Percentiles rank a stretch among this genome's conserved stretches.
Conservation (phyloP, 2,888 invertebrate species). For the Adineta ricciae region DNA sequence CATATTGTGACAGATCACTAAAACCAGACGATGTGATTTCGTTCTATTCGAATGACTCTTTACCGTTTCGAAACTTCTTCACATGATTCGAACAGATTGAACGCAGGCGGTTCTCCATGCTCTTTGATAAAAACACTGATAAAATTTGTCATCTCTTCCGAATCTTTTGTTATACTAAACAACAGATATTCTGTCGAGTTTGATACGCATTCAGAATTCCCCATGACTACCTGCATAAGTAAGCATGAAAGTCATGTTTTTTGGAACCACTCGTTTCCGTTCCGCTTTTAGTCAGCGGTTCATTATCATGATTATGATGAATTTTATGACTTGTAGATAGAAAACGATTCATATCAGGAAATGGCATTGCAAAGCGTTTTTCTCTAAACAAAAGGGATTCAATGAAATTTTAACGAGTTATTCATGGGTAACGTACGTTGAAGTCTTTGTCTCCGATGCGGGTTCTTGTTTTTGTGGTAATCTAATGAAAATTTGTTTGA, state of each 20-base stretch:
- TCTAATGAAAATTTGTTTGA: not conserved
- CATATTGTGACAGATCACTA: not conserved
- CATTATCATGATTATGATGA: not conserved
- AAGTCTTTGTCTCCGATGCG: not conserved
- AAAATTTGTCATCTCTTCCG: conserved; percentile 2
- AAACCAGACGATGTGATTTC: not conserved
- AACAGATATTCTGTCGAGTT: not conserved
- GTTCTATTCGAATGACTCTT: not conserved
- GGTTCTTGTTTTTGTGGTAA: not conserved
- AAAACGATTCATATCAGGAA: conserved; percentile 1
- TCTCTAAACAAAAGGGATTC: not conserved
- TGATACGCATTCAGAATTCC: not conserved
- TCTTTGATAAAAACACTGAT: not conserved
- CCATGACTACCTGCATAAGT: conserved; percentile 13
- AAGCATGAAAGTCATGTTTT: conserved; percentile 4
- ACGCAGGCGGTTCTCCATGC: not conserved
- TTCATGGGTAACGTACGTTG: not conserved
- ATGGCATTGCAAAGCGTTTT: conserved; percentile 1
- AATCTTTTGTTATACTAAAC: not conserved
- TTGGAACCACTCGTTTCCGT: not conserved
- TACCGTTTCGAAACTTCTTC: not conserved
- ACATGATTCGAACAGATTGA: conserved; percentile 17
- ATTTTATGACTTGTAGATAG: not conserved
- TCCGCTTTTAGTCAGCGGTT: not conserved
- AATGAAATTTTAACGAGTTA: too few species aligned